Conservation (phyloP, 2,113 vertebrate genomes). For the Xenus cinereus region DNA sequence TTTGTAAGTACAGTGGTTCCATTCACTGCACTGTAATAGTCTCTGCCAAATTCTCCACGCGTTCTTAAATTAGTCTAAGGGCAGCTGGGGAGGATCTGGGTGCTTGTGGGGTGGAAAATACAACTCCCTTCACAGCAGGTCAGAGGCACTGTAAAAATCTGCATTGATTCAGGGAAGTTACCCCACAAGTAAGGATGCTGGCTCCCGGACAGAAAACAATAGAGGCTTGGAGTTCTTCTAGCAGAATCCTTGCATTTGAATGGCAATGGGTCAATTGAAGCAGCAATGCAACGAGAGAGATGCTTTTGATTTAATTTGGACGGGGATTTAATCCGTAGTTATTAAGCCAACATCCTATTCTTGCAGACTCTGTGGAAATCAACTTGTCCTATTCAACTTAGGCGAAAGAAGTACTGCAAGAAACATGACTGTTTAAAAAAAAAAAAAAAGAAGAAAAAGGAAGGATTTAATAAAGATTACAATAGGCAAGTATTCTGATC, state of each 20-base stretch:
- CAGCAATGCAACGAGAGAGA: background rate
- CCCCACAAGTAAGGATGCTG: background rate
- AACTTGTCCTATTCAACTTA: background rate
- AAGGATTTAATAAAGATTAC: background rate
- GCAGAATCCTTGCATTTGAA: background rate
- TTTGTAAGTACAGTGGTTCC: background rate
- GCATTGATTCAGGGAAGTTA: background rate
- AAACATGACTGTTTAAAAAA: background rate
- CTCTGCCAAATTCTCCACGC: background rate
- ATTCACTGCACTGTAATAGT: background rate
- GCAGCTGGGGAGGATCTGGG: background rate
- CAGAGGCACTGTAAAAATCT: background rate
- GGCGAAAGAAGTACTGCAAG: background rate
- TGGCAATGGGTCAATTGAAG: background rate
- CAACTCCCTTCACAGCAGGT: background rate
- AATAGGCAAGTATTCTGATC: conserved; percentile 8
- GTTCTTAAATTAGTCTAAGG: background rate
- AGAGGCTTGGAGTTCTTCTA: background rate
- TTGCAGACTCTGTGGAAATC: background rate
- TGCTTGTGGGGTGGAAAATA: background rate
- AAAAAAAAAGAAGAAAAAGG: background rate
- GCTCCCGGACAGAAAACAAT: background rate
- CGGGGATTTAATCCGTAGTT: conserved; percentile 5
- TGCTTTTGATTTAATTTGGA: conserved; percentile 21
- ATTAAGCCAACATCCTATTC: background rate